Evolutionary conservation across 2,888 invertebrate species (phyloP).

Genomic region (Pandemis corylana): DNA sequence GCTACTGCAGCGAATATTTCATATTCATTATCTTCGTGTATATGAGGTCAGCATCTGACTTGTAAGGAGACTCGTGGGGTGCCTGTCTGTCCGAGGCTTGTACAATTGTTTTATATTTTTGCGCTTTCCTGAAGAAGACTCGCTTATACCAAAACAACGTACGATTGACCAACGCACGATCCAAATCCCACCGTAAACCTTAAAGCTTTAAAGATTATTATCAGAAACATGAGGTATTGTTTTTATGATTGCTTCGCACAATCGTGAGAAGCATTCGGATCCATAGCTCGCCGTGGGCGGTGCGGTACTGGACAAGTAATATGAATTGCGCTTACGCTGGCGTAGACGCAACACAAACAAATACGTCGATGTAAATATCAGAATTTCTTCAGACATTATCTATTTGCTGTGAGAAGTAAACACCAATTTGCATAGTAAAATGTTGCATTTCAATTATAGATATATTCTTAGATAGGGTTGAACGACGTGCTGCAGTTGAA

Average conservation of each 20-base stretch:
- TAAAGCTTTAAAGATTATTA: constrained; percentile 39
- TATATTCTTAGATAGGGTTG: constrained; percentile 46
- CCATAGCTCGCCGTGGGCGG: constrained; percentile 76
- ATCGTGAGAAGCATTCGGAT: constrained; percentile 55
- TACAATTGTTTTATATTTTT: constrained; percentile 82
- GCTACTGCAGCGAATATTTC: constrained; percentile 53
- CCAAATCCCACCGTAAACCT: not conserved
- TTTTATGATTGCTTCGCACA: constrained; percentile 44
- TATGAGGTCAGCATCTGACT: constrained; percentile 60
- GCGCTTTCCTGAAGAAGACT: constrained; percentile 50
- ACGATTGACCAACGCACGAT: not conserved
- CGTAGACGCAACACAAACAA: constrained; percentile 53
- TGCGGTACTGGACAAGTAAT: constrained; percentile 75
- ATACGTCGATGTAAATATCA: constrained; percentile 63
- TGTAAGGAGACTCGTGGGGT: constrained; percentile 63
- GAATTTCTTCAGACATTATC: constrained; percentile 60
- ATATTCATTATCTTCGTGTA: constrained; percentile 58
- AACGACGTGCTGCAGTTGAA: constrained; percentile 35
- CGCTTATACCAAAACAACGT: not conserved
- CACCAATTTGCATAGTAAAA: constrained; percentile 40
- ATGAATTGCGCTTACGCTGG: constrained; percentile 71
- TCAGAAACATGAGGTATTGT: constrained; percentile 28
- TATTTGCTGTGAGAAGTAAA: constrained; percentile 57
- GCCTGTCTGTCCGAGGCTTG: constrained; percentile 67
- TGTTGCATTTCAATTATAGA: constrained; percentile 38